These are phyloP conservation scores for Betta splendens DNA, from an alignment of 2,797 vertebrate genomes.

Conservation along the genomic window DNA sequence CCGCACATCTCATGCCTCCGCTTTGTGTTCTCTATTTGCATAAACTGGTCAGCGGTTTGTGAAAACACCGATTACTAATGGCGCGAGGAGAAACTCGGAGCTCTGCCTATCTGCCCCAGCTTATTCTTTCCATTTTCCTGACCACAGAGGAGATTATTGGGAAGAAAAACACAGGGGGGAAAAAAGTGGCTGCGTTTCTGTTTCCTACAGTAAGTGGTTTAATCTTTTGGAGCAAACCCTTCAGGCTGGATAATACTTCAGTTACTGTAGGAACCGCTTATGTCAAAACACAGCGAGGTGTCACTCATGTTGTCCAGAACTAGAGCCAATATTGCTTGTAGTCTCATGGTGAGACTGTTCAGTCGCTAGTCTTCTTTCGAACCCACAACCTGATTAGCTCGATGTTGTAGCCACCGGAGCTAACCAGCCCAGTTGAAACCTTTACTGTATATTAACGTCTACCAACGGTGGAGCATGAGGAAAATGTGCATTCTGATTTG, in stretches of 20 bases:
- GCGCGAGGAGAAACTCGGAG: constrained; percentile 65
- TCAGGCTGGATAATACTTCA: not conserved
- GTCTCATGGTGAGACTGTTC: too few species aligned
- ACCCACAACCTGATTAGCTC: constrained; percentile 1
- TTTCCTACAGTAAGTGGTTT: constrained; percentile 26
- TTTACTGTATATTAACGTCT: too few species aligned
- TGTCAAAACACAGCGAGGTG: too few species aligned
- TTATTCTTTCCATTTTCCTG: constrained; percentile 47
- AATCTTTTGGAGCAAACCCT: constrained; percentile 20
- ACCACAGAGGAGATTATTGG: constrained; percentile 12
- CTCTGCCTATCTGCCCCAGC: constrained; percentile 62
- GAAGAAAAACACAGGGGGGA: constrained; percentile 26
- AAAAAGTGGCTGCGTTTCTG: constrained; percentile 8
- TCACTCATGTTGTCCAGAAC: too few species aligned
- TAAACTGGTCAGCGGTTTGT: constrained; percentile 74
- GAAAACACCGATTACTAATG: constrained; percentile 68
- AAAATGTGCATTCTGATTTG: constrained; percentile 59
- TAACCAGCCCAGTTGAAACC: constrained; percentile 6
- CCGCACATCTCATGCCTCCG: constrained; percentile 62
- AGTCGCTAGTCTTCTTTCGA: too few species aligned
- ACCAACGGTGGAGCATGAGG: constrained; percentile 42
- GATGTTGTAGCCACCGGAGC: not conserved
- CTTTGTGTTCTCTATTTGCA: constrained; percentile 72
- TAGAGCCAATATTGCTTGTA: too few species aligned
- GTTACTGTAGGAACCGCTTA: too few species aligned